Evolutionary conservation across 2,797 vertebrate genomes (phyloP), one percentile per base, ranked within the genome.

Genomic region (Corythornis leucogaster): DNA sequence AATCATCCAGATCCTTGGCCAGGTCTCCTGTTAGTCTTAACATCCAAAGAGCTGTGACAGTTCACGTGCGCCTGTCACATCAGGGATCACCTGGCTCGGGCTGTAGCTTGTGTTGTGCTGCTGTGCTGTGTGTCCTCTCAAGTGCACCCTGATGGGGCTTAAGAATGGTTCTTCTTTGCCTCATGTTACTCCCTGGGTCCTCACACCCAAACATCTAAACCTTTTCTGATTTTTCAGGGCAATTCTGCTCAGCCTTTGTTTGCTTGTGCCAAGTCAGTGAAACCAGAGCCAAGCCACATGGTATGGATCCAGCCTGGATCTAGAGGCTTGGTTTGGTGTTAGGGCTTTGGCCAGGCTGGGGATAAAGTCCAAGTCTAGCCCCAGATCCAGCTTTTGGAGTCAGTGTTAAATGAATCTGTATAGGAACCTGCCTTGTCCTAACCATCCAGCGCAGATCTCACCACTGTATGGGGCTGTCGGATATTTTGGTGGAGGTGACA

Each of bases 61-160:
- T 9, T 66, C 2, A 0, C 0, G 1, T n/a, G 61, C 0, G 2
- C 25, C 53, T 26, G 5, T 28, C n/a, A 22, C 5, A 15, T 11
- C 40, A 15, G 48, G 0, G 0, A 4, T 31, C 0, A 0, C 70
- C 55, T 26, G 73, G 48, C 57, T 50, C 33, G 22, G 13, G 33
- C 70, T 2, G 0, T 25, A 62, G 80, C 61, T 64, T 11, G 35
- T 2, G 1, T 15, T 25, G 55, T 15, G 9, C 25, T 26, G 18
- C 33, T 76, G 40, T 87, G 69, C 66, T 22, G 3, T 1, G 0
- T 3, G 8, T 46, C 30, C 43, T 42, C 43, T 10, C 13, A 55
- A 9, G 40, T 28, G 22, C 82, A 85, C 3, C 55, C 58, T 71
- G 33, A 6, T 43, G 67, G 43, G 35, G 8, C 51, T 10, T 48